phyloP scores from a whole-genome alignment of 2,888 invertebrate species.

The Cecidostiba fungosa region DNA sequence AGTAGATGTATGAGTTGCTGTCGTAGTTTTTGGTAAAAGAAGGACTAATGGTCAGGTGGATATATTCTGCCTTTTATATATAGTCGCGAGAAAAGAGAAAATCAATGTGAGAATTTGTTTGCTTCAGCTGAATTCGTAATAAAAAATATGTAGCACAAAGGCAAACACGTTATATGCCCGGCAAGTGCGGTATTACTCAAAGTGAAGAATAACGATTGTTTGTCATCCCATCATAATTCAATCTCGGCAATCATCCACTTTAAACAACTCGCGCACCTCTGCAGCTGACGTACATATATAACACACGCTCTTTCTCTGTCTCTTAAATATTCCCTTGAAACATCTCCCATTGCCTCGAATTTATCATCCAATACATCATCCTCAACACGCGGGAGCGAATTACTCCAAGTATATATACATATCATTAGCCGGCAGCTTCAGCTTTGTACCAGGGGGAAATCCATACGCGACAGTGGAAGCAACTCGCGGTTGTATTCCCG shows the following conservation, averaged over 20 bases:
- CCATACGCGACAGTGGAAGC: background rate
- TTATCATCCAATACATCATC: background rate
- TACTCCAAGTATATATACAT: background rate
- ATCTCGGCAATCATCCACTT: background rate
- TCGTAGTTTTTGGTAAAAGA: too few relatives aligned
- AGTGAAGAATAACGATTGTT: slow-evolving; percentile 7
- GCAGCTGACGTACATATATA: background rate
- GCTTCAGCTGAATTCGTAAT: too few relatives aligned
- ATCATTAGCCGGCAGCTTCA: background rate
- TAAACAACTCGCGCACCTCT: background rate
- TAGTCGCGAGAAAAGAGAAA: too few relatives aligned
- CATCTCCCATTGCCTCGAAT: background rate
- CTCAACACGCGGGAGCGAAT: background rate
- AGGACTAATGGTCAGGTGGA: too few relatives aligned
- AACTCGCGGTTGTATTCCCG: background rate
- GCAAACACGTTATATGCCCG: too few relatives aligned
- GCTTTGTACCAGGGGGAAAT: background rate
- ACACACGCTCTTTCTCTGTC: too few relatives aligned
- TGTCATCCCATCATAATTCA: background rate
- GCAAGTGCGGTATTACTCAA: background rate
- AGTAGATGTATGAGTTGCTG: too few relatives aligned
- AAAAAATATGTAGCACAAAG: too few relatives aligned
- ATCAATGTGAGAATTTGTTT: too few relatives aligned
- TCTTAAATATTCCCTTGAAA: background rate
- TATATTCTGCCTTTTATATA: too few relatives aligned